Conservation (phyloP, 2,797 vertebrate species). For the Sebastes oblongus region DNA sequence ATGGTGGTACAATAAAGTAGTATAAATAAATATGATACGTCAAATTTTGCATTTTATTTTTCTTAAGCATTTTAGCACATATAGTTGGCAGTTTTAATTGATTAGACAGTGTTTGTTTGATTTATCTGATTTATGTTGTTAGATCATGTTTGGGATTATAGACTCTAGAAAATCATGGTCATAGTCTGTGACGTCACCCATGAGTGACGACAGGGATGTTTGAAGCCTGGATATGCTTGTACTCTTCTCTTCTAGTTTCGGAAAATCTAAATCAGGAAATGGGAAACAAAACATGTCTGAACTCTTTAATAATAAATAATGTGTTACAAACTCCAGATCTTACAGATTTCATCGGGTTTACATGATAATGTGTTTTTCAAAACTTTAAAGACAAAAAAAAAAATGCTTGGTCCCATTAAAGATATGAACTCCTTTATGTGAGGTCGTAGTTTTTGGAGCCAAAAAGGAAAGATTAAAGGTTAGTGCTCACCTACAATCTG, state of each 20-base stretch:
- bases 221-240: background rate
- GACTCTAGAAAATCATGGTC: background rate
- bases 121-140: background rate
- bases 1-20: background rate
- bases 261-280: background rate
- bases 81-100: background rate
- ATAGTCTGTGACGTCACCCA: background rate
- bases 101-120: background rate
- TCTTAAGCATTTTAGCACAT: background rate
- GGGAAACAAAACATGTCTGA: background rate
- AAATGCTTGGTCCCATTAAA: too few species aligned
- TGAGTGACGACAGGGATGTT: background rate
- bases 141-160: background rate
- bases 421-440: too few species aligned
- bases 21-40: background rate
- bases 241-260: background rate
- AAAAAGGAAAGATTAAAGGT: too few species aligned
- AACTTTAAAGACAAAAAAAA: too few species aligned
- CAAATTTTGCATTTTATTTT: background rate
- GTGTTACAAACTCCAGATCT: background rate
- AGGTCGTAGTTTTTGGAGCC: too few species aligned
- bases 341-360: background rate
- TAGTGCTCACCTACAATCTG: too few species aligned
- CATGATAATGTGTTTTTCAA: too few species aligned
- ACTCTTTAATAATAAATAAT: background rate